Evolutionary conservation across 1,140 invertebrate genomes (phyloP), one percentile per base, ranked within the genome.

Genomic region (Tribolium castaneum): DNA sequence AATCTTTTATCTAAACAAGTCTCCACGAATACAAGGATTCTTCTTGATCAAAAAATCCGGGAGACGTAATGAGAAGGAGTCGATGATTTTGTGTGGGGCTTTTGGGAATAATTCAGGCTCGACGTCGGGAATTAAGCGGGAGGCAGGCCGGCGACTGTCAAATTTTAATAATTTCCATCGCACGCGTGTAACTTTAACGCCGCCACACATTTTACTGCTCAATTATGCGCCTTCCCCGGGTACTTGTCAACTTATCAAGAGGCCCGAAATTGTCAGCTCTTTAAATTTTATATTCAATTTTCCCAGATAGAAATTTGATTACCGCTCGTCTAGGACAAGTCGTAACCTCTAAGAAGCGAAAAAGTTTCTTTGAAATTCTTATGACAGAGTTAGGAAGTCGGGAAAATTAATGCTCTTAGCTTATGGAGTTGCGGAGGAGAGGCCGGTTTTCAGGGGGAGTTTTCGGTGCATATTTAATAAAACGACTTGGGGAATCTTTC

Each of bases 241-340:
- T 79, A 78, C 80, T 83, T 83, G 82, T 83, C 82, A 83, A 81
- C 78, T 83, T 81, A 81, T 80, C 82, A 81, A 62, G 72, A 66
- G 72, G 45, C 74, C 76, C 77, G 76, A 82, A 80, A 83, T 83
- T 83, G 82, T 83, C 82, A 82, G 76, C 81, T 83, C 82, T 80
- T 83, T 82, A 83, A 83, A 83, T 83, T 83, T 83, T 83, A 82
- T 82, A 83, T 83, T 83, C 82, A 83, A 83, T 83, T 83, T 83
- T 66, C 75, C 51, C 70, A 78, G 76, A 80, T 82, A 82, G 82
- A 82, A 83, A 83, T 83, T 82, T 83, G 82, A 83, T 83, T 83
- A 83, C 71, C 12, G 77, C 52, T 76, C 49, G 78, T 74, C 78
- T 79, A 77, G 78, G 78, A 79, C 78, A 80, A 77, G 78, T 74